phyloP scores from a whole-genome alignment of 92 coral and sea anemone genomes.

The Palythoa heliodiscus region DNA sequence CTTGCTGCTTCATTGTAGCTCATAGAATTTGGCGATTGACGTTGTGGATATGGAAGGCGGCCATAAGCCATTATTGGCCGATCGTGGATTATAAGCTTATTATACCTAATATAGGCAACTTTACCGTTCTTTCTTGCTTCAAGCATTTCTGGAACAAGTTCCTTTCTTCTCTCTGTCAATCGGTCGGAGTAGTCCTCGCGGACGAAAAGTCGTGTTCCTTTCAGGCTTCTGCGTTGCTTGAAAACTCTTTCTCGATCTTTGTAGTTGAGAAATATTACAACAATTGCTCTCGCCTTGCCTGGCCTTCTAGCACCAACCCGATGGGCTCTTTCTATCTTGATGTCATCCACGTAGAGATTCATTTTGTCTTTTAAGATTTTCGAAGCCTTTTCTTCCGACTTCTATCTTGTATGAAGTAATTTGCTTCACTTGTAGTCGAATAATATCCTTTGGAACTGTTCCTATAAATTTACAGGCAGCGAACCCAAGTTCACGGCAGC shows the following conservation, averaged over 20 bases:
- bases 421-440: too few relatives aligned
- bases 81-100: neutral
- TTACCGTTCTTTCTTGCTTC: neutral
- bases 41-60: neutral
- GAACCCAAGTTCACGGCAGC: too few relatives aligned
- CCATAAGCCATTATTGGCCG: neutral
- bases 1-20: neutral
- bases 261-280: neutral
- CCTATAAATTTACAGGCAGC: too few relatives aligned
- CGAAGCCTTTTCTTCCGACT: too few relatives aligned
- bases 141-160: neutral
- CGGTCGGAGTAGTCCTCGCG: neutral
- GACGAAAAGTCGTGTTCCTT: neutral
- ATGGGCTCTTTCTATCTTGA: too few relatives aligned
- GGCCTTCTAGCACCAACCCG: too few relatives aligned
- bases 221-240: neutral
- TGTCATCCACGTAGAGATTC: too few relatives aligned
- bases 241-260: neutral
- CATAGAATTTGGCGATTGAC: neutral
- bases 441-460: too few relatives aligned
- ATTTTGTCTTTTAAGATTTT: too few relatives aligned
- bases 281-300: neutral
- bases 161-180: neutral
- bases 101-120: neutral
- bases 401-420: too few relatives aligned